A percentile compares a stretch with the other conserved stretches of the same genome.
These are phyloP conservation scores for Sebastes schlegelii DNA, from an alignment of 2,113 vertebrate genomes.

Conservation along the genomic window DNA sequence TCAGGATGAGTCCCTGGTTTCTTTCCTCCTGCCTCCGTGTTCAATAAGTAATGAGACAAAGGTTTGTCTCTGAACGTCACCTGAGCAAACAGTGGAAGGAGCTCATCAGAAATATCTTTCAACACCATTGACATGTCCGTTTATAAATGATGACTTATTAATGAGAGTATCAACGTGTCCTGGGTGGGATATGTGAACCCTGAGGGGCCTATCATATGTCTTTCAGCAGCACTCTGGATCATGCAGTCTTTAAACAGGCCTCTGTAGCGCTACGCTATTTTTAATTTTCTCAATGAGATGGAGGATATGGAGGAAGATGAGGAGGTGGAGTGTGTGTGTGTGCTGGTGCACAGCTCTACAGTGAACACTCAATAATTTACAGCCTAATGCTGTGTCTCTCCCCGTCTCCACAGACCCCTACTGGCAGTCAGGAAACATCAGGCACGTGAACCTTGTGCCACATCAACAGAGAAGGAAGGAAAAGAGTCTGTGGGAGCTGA, in stretches of 20 bases:
- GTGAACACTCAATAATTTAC: constrained; percentile 62
- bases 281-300: constrained; percentile 18
- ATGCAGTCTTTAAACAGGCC: neutral
- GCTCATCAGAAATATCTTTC: neutral
- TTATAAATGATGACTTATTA: neutral
- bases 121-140: neutral
- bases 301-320: neutral
- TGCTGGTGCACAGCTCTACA: constrained; percentile 9
- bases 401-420: constrained; percentile 21
- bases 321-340: neutral
- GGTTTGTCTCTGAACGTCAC: constrained; percentile 83
- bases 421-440: constrained; percentile 44
- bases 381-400: constrained; percentile 5
- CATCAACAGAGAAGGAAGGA: neutral
- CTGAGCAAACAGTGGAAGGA: constrained; percentile 67
- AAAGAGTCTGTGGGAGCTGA: neutral
- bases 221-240: neutral
- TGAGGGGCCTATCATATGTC: neutral
- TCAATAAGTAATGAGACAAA: constrained; percentile 76
- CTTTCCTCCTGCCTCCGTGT: constrained; percentile 31
- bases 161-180: neutral
- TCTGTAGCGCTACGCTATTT: neutral
- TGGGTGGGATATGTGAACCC: constrained; percentile 15
- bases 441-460: neutral
- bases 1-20: neutral